Evolutionary conservation across 2,113 vertebrate species (phyloP).

Genomic region (Osmerus eperlanus): DNA sequence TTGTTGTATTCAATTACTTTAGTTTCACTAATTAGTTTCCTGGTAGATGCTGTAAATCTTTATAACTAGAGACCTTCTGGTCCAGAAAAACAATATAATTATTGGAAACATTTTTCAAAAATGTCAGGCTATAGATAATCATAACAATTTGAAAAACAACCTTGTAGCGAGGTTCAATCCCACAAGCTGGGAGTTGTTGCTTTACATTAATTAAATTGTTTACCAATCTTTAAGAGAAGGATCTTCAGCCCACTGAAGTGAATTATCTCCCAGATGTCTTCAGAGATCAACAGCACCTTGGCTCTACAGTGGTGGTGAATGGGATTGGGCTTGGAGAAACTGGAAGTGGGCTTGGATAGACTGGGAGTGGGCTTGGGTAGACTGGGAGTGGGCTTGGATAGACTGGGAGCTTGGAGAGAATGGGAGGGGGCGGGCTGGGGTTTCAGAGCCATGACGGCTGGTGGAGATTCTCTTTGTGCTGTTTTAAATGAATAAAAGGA

Average conservation of each 20-base stretch:
- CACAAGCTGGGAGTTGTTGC: background rate
- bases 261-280: too few species aligned
- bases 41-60: conserved; percentile 34
- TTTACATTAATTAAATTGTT: background rate
- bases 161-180: too few species aligned
- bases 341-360: conserved; percentile 16
- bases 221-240: background rate
- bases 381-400: conserved; percentile 24
- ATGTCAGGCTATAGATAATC: background rate
- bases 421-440: conserved; percentile 14
- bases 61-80: conserved; percentile 47
- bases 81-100: conserved; percentile 41
- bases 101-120: conserved; percentile 7
- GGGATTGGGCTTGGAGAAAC: background rate
- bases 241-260: background rate
- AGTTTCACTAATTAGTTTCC: conserved; percentile 59
- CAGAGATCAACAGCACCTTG: too few species aligned
- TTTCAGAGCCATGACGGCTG: background rate
- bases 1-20: conserved; percentile 54
- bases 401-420: conserved; percentile 12
- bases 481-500: conserved; percentile 54
- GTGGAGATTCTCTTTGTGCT: conserved; percentile 40
- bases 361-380: conserved; percentile 24
- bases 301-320: background rate
- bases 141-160: too few species aligned